Conservation (phyloP, 2,113 vertebrate species). For the Passer montanus region DNA sequence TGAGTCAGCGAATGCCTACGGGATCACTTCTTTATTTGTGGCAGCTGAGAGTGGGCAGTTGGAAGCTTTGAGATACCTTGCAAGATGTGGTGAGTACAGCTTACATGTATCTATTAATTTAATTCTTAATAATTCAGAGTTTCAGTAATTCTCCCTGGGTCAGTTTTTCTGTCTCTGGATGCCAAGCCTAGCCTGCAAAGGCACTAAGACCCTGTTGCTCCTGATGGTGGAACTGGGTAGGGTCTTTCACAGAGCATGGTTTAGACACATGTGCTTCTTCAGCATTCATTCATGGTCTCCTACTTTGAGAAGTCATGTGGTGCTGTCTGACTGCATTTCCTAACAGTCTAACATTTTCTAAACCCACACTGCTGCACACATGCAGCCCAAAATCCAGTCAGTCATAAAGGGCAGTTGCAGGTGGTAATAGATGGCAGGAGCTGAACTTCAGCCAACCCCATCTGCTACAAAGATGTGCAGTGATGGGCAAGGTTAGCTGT, state of each 20-base stretch:
- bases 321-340: neutral
- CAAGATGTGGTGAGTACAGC: conserved; percentile 76
- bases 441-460: neutral
- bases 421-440: neutral
- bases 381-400: neutral
- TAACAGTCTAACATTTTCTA: neutral
- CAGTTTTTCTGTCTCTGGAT: neutral
- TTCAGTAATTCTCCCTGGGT: neutral
- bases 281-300: neutral
- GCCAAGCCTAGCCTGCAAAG: neutral
- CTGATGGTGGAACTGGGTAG: neutral
- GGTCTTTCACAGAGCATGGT: neutral
- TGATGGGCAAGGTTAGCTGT: neutral
- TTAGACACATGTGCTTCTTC: neutral
- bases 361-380: neutral
- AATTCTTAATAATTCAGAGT: neutral
- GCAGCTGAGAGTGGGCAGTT: conserved; percentile 89
- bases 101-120: neutral
- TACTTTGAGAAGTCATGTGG: neutral
- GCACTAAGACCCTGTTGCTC: neutral
- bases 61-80: conserved; percentile 82
- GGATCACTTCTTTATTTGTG: conserved; percentile 87
- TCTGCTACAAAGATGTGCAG: neutral
- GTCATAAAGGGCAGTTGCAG: neutral
- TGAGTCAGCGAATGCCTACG: conserved; percentile 81